Evolutionary conservation across 2,113 vertebrate species (phyloP).

Genomic region (Spizaetus ornatus): DNA sequence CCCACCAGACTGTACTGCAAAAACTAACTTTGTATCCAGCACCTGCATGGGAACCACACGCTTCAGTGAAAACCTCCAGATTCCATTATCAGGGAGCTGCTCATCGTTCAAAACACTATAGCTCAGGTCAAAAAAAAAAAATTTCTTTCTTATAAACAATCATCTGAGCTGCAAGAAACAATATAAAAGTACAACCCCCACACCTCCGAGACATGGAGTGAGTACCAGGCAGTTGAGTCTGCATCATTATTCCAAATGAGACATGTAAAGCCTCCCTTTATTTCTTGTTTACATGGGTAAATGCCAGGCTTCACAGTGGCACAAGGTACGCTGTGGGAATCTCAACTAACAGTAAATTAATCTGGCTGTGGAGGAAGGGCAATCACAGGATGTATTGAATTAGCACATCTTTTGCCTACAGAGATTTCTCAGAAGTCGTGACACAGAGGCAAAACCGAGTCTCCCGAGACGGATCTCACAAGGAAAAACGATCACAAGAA

Average conservation of each 20-base stretch:
- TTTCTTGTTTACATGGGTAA: conserved; percentile 30
- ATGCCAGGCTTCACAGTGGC: not conserved
- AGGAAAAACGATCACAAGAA: not conserved
- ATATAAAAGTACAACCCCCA: not conserved
- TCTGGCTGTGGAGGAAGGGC: not conserved
- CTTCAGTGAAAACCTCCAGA: not conserved
- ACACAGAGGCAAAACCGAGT: not conserved
- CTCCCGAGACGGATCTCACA: not conserved
- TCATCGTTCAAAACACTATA: not conserved
- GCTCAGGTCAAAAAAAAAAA: not conserved
- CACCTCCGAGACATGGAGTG: not conserved
- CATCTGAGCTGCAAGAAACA: not conserved
- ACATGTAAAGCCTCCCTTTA: not conserved
- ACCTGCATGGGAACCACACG: not conserved
- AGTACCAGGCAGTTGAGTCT: not conserved
- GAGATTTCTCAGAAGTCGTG: conserved; percentile 47
- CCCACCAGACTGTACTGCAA: not conserved
- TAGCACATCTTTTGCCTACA: conserved; percentile 20
- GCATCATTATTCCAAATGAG: conserved; percentile 18
- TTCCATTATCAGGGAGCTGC: not conserved
- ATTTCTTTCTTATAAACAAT: not conserved
- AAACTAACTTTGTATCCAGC: not conserved
- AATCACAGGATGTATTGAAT: conserved; percentile 20
- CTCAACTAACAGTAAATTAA: conserved; percentile 19
- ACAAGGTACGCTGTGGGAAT: not conserved